A percentile compares a stretch with the other conserved stretches of the same genome.
Evolutionary conservation across 1,140 invertebrate species (phyloP).

Genomic region (Amphibalanus amphitrite): DNA sequence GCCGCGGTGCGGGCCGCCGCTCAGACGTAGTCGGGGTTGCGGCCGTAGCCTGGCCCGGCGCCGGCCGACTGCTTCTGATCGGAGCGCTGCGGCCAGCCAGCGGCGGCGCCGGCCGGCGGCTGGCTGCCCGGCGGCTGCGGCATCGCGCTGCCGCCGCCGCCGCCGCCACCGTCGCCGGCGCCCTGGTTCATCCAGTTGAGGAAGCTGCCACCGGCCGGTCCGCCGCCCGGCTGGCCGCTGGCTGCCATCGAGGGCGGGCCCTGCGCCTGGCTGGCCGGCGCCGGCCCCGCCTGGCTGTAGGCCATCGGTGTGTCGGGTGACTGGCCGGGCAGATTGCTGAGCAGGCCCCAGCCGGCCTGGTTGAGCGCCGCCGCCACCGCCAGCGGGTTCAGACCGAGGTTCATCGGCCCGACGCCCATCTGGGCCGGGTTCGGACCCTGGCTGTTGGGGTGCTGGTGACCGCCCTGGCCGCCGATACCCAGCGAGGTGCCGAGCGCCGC

Average conservation of each 20-base stretch:
- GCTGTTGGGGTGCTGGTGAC: conserved; percentile 32
- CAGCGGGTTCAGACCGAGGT: conserved; percentile 40
- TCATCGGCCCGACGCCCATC: conserved; percentile 47
- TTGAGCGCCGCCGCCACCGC: conserved; percentile 63
- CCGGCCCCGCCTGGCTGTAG: background rate
- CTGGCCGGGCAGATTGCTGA: conserved; percentile 32
- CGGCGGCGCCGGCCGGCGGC: too few relatives aligned
- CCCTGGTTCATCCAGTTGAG: conserved; percentile 3
- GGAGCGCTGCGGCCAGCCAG: background rate
- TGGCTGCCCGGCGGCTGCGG: background rate
- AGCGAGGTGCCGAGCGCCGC: conserved; percentile 19
- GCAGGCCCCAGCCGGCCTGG: conserved; percentile 53
- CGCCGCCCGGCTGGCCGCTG: background rate
- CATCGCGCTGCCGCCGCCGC: background rate
- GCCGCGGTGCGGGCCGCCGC: too few relatives aligned
- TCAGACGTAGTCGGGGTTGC: background rate
- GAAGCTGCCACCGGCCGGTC: background rate
- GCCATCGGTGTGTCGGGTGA: background rate
- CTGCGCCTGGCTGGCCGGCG: conserved; percentile 2
- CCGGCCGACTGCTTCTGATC: background rate
- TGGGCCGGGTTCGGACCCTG: conserved; percentile 35
- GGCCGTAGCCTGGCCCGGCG: background rate
- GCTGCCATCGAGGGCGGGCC: background rate
- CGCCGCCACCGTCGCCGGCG: too few relatives aligned
- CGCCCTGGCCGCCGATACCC: conserved; percentile 34